These are phyloP conservation scores for Furnarius figulus DNA, from an alignment of 2,113 vertebrate genomes.

Conservation along the genomic window DNA sequence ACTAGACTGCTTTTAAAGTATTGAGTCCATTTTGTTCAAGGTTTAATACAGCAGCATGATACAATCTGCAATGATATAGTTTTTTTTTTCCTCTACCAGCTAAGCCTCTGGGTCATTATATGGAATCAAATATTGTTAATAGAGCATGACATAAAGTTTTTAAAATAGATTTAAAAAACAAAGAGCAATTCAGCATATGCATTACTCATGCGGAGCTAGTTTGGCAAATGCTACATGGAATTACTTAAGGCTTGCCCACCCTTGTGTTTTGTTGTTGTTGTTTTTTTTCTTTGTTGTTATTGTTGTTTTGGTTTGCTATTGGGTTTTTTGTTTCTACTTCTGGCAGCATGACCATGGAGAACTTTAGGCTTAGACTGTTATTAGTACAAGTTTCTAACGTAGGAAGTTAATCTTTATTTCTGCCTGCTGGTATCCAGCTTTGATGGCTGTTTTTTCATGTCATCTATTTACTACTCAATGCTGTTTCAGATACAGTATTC, in stretches of 20 bases:
- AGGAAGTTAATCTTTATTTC: background rate
- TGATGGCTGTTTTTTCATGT: background rate
- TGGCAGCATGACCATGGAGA: background rate
- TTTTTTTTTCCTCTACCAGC: background rate
- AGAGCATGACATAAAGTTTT: background rate
- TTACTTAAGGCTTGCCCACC: background rate
- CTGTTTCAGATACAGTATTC: background rate
- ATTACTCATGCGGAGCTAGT: slow-evolving; percentile 13
- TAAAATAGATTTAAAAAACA: slow-evolving; percentile 23
- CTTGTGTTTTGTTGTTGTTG: background rate
- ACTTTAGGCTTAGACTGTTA: background rate
- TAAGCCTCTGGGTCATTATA: background rate
- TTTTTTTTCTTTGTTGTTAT: too few species aligned
- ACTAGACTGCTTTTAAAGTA: background rate
- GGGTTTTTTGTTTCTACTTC: background rate
- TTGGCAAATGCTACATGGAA: slow-evolving; percentile 16
- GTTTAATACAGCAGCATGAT: background rate
- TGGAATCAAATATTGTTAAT: slow-evolving; percentile 19
- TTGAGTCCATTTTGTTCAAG: background rate
- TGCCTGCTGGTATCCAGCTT: background rate
- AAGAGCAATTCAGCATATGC: background rate
- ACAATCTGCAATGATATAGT: background rate
- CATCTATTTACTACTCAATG: background rate
- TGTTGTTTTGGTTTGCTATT: background rate
- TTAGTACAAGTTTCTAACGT: background rate